Evolutionary conservation across 2,113 vertebrate genomes (phyloP).

Genomic region (Phylloscopus whistleri): DNA sequence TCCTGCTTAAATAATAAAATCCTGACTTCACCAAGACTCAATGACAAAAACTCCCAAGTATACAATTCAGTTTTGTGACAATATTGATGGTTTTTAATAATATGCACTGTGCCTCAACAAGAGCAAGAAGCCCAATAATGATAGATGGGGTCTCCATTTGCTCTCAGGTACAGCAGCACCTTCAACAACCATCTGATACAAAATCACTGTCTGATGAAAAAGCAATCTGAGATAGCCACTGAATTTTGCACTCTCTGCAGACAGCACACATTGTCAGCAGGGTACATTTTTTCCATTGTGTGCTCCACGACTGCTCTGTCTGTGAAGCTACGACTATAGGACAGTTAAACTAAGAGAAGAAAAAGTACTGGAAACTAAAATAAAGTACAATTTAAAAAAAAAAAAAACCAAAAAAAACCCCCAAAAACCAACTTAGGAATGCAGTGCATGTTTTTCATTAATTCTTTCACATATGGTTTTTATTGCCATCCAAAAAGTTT

Average conservation of each 20-base stretch:
- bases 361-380: constrained; percentile 25
- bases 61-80: not conserved
- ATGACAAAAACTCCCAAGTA: not conserved
- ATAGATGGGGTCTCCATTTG: not conserved
- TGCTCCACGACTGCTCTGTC: fast-evolving
- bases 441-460: constrained; percentile 26
- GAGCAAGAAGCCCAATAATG: not conserved
- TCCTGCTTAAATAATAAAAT: not conserved
- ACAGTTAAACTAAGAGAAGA: not conserved
- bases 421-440: not conserved
- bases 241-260: not conserved
- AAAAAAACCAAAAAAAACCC: not conserved
- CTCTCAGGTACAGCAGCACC: not conserved
- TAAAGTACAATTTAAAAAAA: not conserved
- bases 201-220: not conserved
- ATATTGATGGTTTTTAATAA: not conserved
- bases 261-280: not conserved
- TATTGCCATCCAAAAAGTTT: constrained; percentile 8
- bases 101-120: not conserved
- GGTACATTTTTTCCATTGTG: not conserved
- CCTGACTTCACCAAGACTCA: not conserved
- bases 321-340: not conserved
- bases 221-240: not conserved
- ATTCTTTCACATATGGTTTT: constrained; percentile 40
- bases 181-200: not conserved